Conservation (phyloP, 2,113 vertebrate species). For the Myxocyprinus asiaticus region DNA sequence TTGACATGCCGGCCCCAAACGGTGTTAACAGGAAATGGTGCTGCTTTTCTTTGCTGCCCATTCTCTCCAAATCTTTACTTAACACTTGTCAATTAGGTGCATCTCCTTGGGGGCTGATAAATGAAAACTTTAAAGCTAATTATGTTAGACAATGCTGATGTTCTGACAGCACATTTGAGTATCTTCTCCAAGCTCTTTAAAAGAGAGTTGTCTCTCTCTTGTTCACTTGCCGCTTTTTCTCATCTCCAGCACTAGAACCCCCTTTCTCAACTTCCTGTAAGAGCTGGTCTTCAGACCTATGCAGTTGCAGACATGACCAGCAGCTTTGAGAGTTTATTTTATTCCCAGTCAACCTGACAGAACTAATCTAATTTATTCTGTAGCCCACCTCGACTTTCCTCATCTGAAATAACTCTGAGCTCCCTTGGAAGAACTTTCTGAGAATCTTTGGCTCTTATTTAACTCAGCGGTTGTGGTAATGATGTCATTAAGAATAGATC, state of each 20-base stretch:
- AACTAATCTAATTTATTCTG: constrained; percentile 10
- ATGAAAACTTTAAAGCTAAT: constrained; percentile 58
- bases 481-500: background rate
- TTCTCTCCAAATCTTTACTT: constrained; percentile 66
- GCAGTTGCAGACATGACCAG: background rate
- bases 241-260: too few relatives aligned
- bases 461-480: background rate
- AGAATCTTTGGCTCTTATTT: background rate
- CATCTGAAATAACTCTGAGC: constrained; percentile 4
- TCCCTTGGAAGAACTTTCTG: background rate
- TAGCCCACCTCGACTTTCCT: constrained; percentile 7
- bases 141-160: constrained; percentile 59
- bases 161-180: constrained; percentile 39
- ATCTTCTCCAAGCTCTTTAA: too few relatives aligned
- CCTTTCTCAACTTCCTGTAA: too few relatives aligned
- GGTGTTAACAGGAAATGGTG: constrained; percentile 47
- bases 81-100: constrained; percentile 72
- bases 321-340: constrained; percentile 19
- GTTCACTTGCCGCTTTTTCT: too few relatives aligned
- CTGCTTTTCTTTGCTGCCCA: constrained; percentile 20
- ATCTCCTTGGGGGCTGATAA: constrained; percentile 58
- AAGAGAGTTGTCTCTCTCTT: too few relatives aligned
- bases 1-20: constrained; percentile 63
- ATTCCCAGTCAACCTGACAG: constrained; percentile 15
- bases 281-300: background rate